A percentile compares a stretch with the other conserved stretches of the same genome.
phyloP scores from a whole-genome alignment of 2,797 vertebrate species.

The Catamblyrhynchus diadema region DNA sequence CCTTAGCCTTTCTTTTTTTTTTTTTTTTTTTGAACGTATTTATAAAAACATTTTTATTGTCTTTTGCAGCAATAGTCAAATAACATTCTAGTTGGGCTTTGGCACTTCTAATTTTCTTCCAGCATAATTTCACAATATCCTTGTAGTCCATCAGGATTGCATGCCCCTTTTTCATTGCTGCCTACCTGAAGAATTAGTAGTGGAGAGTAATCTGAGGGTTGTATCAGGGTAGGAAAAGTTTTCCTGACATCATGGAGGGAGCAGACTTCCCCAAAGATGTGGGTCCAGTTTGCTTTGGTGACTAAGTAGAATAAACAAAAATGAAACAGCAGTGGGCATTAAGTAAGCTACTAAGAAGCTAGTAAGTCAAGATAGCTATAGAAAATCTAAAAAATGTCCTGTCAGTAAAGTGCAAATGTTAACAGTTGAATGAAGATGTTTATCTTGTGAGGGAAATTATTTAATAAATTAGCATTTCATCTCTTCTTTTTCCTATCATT shows the following conservation, averaged over 20 bases:
- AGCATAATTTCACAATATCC: not conserved
- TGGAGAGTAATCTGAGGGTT: not conserved
- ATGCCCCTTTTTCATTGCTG: not conserved
- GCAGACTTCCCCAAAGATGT: too few species aligned
- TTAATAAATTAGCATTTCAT: not conserved
- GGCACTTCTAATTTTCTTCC: not conserved
- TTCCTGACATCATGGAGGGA: not conserved
- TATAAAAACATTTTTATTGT: not conserved
- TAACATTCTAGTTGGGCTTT: not conserved
- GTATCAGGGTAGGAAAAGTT: not conserved
- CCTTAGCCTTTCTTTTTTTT: not conserved
- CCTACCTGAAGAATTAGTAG: not conserved
- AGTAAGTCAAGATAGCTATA: not conserved
- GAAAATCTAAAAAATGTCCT: not conserved
- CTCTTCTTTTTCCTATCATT: not conserved
- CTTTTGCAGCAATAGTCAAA: not conserved
- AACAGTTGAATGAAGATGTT: not conserved
- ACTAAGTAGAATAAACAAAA: not conserved
- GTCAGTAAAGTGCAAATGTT: not conserved
- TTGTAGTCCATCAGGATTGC: not conserved
- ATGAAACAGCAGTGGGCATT: not conserved
- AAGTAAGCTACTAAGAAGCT: not conserved
- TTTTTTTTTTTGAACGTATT: not conserved
- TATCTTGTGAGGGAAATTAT: not conserved
- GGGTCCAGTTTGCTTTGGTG: not conserved